Evolutionary conservation across 1,140 invertebrate genomes (phyloP).

Genomic region (Drosophila tani): DNA sequence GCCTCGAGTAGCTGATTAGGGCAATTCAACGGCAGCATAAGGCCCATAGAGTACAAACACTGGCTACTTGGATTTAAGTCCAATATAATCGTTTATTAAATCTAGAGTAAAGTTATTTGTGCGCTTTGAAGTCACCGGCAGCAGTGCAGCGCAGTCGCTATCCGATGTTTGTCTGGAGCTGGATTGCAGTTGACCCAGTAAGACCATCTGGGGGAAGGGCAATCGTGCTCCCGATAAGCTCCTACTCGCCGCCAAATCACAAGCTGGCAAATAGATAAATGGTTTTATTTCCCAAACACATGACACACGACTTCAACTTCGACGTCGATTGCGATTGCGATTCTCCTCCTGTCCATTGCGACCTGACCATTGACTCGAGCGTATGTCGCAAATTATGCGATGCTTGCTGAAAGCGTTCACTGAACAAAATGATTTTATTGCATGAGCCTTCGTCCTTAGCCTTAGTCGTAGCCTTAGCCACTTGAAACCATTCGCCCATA

Average conservation of each 20-base stretch:
- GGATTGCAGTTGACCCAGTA: slow-evolving; percentile 63
- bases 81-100: slow-evolving; percentile 81
- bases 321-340: slow-evolving; percentile 3
- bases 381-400: slow-evolving; percentile 82
- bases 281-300: slow-evolving; percentile 69
- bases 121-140: slow-evolving; percentile 62
- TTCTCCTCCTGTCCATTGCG: slow-evolving; percentile 12
- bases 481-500: slow-evolving; percentile 74
- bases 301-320: slow-evolving; percentile 25
- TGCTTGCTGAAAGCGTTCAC: slow-evolving; percentile 68
- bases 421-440: slow-evolving; percentile 84
- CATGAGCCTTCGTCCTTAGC: slow-evolving; percentile 54
- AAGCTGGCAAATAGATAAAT: slow-evolving; percentile 78
- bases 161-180: slow-evolving; percentile 25
- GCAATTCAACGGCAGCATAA: slow-evolving; percentile 42
- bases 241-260: slow-evolving; percentile 30
- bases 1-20: slow-evolving; percentile 67
- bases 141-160: slow-evolving; percentile 13
- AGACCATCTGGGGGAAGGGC: slow-evolving; percentile 41
- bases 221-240: slow-evolving; percentile 18
- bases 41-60: slow-evolving; percentile 33
- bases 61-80: slow-evolving; percentile 73
- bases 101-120: slow-evolving; percentile 80
- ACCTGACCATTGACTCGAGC: slow-evolving; percentile 68
- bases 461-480: slow-evolving; percentile 33